A percentile compares a stretch with the other conserved stretches of the same genome.
Conservation (phyloP, 2,113 vertebrate species). For the Bothrops jararaca region DNA sequence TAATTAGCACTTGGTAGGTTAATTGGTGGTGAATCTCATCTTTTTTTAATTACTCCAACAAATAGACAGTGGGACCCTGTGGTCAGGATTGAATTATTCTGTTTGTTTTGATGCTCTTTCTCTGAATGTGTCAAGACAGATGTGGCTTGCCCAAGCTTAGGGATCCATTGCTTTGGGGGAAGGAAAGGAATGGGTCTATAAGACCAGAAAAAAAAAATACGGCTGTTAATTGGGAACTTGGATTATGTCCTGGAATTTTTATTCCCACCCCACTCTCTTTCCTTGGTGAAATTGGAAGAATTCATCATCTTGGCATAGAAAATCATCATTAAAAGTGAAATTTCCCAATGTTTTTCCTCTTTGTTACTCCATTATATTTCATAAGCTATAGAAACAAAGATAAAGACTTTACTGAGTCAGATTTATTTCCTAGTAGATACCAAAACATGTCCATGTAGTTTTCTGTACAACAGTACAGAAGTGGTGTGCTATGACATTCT, state of each 20-base stretch:
- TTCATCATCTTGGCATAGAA: background rate
- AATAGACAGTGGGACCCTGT: conserved; percentile 57
- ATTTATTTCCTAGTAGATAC: background rate
- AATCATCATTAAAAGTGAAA: conserved; percentile 20
- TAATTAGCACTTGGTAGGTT: conserved; percentile 71
- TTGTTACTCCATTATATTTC: conserved; percentile 22
- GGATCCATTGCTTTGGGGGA: conserved; percentile 30
- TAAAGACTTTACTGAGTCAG: background rate
- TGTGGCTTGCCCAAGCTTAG: conserved; percentile 57
- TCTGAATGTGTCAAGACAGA: conserved; percentile 70
- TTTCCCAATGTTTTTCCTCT: conserved; percentile 4
- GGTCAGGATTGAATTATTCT: conserved; percentile 69
- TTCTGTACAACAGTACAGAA: background rate
- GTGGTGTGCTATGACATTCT: background rate
- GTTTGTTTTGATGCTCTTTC: conserved; percentile 69
- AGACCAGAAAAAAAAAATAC: conserved; percentile 12
- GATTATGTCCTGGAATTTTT: conserved; percentile 40
- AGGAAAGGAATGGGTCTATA: conserved; percentile 27
- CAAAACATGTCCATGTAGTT: background rate
- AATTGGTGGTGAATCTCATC: conserved; percentile 70
- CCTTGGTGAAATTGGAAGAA: conserved; percentile 6
- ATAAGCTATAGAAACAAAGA: background rate
- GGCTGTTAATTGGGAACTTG: conserved; percentile 43
- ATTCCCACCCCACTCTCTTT: background rate
- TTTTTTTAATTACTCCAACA: conserved; percentile 75